Percentiles rank a stretch among this genome's conserved stretches.
Conservation (phyloP, 2,113 vertebrate species). For the Phaethon lepturus region DNA sequence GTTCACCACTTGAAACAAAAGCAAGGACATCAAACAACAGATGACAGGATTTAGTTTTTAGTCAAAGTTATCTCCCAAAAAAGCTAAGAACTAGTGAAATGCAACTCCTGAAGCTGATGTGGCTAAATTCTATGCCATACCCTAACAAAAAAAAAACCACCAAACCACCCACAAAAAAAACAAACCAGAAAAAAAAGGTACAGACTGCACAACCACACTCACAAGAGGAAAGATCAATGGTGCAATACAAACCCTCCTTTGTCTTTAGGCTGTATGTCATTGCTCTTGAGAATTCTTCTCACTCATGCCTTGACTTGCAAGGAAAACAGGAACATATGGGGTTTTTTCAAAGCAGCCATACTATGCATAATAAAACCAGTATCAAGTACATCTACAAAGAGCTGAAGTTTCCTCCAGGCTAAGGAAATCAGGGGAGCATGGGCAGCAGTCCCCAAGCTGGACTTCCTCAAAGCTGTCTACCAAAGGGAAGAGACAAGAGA, state of each 20-base stretch:
- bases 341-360: background rate
- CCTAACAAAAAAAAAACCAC: background rate
- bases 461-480: background rate
- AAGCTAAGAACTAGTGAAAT: background rate
- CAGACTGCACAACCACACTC: background rate
- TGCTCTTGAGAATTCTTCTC: background rate
- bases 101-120: background rate
- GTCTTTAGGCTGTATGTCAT: background rate
- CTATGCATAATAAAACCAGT: background rate
- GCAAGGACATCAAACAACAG: conserved; percentile 54
- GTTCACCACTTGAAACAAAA: conserved; percentile 63
- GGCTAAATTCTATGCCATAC: background rate
- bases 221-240: background rate
- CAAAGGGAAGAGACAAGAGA: background rate
- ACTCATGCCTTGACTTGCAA: background rate
- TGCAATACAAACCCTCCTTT: background rate
- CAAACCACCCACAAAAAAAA: too few species aligned
- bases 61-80: background rate
- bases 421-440: background rate
- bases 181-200: background rate
- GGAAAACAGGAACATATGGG: background rate
- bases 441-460: background rate
- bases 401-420: background rate
- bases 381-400: background rate
- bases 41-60: background rate